Evolutionary conservation across 2,888 invertebrate species (phyloP), one percentile per base, ranked within the genome.

Genomic region (Sesia bembeciformis): DNA sequence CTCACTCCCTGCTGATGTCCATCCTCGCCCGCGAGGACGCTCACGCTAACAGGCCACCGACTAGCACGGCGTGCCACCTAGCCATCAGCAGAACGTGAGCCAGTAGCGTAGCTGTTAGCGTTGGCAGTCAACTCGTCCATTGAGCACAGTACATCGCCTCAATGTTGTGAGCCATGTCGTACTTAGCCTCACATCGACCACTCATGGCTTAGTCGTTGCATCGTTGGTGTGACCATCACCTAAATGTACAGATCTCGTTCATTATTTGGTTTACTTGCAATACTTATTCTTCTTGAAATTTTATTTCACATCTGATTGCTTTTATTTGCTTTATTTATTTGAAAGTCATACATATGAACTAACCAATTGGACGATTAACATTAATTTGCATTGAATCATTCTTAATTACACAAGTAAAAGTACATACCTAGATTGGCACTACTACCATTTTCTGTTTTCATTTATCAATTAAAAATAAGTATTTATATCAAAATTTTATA

Each of bases 171-270:
- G 84, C 82, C 83, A 79, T 76, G 74, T 76, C 59, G 76, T 81
- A 77, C 70, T 65, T 81, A 84, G 84, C 68, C 78, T 79, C 84
- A 80, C 81, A 74, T 73, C 63, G 74, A 76, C 60, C 78, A 77
- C 80, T 76, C 84, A 86, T 83, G 86, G 86, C 88, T 88, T 88
- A 78, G 85, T 82, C 63, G 76, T 81, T 79, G 70, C 86, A 87
- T 88, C 72, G 74, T 86, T 72, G 82, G 81, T 85, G 86, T 85
- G 72, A 74, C 64, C 74, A 76, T 75, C 70, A 67, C 65, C 62
- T 69, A 63, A 71, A 67, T 80, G 78, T 81, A 81, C 72, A 80
- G 69, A 70, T 65, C 67, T 73, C 63, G 57, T 62, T 69, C 76
- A 77, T 75, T 71, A 70, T 69, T 80, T 73, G 79, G 79, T 77